phyloP scores from a whole-genome alignment of 2,113 vertebrate species.

The Anser brachyrhynchus region DNA sequence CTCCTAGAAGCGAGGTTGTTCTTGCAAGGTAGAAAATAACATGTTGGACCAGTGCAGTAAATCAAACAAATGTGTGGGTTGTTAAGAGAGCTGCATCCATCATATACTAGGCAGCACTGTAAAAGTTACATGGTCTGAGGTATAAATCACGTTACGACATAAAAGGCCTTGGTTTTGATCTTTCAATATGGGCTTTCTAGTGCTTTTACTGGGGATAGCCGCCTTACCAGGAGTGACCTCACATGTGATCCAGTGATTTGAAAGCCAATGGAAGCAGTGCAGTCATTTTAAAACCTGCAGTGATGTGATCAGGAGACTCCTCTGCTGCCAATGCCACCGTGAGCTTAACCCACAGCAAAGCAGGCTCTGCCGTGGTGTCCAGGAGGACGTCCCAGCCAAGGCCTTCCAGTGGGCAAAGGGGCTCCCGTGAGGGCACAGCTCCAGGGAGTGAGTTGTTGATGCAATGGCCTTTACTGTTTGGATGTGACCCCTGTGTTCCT shows the following conservation, averaged over 20 bases:
- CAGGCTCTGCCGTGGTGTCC: fast-evolving
- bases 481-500: background rate
- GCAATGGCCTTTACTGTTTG: background rate
- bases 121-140: constrained; percentile 52
- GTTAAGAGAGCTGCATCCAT: constrained; percentile 49
- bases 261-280: background rate
- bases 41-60: constrained; percentile 34
- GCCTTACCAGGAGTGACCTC: constrained; percentile 35
- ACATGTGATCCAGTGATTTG: constrained; percentile 17
- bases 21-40: constrained; percentile 43
- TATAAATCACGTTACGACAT: constrained; percentile 40
- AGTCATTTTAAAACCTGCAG: background rate
- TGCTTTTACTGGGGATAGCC: constrained; percentile 27
- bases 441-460: background rate
- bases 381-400: fast-evolving
- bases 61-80: constrained; percentile 41
- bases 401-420: fast-evolving
- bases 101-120: constrained; percentile 29
- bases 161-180: constrained; percentile 45
- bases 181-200: constrained; percentile 28
- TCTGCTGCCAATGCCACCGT: fast-evolving
- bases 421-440: background rate
- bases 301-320: background rate
- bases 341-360: background rate
- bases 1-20: constrained; percentile 36